Percentiles rank a stretch among this genome's conserved stretches.
Evolutionary conservation across 1,140 invertebrate species (phyloP).

Genomic region (Trichomalopsis sarcophagae): DNA sequence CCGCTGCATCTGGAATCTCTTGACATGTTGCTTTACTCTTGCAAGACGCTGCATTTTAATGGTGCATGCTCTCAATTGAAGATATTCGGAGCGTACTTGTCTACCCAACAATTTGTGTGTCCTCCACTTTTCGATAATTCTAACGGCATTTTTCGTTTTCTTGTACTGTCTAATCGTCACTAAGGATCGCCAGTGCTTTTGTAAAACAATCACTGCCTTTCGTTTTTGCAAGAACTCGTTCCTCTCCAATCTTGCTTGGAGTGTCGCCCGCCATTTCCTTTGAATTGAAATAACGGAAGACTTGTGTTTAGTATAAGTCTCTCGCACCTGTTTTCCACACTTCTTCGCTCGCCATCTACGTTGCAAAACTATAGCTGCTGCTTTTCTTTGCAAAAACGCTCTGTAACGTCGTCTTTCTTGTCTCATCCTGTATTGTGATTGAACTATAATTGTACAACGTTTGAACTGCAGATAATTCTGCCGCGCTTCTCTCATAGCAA

Average conservation of each 20-base stretch:
- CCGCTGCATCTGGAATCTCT: constrained; percentile 36
- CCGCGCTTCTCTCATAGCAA: constrained; percentile 56
- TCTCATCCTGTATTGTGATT: constrained; percentile 63
- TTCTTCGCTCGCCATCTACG: constrained; percentile 54
- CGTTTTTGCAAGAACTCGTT: constrained; percentile 45
- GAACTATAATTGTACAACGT: constrained; percentile 60
- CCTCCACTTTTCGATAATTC: constrained; percentile 50
- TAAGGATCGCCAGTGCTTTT: constrained; percentile 53
- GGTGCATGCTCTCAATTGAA: constrained; percentile 55
- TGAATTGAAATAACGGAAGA: constrained; percentile 56
- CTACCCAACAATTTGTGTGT: constrained; percentile 53
- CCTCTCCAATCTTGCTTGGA: constrained; percentile 20
- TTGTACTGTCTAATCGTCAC: neutral
- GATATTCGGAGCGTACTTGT: constrained; percentile 58
- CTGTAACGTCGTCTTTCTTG: constrained; percentile 34
- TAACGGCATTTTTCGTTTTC: constrained; percentile 33
- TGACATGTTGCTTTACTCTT: constrained; percentile 55
- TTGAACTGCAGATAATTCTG: constrained; percentile 60
- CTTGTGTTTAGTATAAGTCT: constrained; percentile 56
- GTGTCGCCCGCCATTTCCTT: constrained; percentile 51
- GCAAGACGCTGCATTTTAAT: constrained; percentile 63
- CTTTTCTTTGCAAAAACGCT: constrained; percentile 44
- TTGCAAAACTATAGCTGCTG: constrained; percentile 57
- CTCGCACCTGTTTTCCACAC: constrained; percentile 39
- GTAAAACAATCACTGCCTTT: constrained; percentile 53